Percentiles rank a stretch among this genome's conserved stretches.
Conservation (phyloP, 2,113 vertebrate genomes). For the Trachemys scripta region DNA sequence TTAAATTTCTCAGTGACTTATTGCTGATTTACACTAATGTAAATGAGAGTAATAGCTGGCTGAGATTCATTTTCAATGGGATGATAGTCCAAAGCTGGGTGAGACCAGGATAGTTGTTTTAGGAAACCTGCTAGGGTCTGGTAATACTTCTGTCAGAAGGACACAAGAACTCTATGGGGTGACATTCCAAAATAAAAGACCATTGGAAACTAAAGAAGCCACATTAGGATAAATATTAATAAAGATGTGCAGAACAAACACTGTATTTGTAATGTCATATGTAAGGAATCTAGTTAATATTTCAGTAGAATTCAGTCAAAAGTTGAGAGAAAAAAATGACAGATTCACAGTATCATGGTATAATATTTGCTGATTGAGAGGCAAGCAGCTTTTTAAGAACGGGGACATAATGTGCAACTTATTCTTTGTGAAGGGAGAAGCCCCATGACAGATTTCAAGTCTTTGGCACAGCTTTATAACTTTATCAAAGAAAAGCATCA, state of each 20-base stretch:
- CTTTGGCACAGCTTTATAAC: conserved; percentile 61
- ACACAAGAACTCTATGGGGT: background rate
- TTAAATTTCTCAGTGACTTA: rapidly evolving
- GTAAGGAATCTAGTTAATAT: conserved; percentile 36
- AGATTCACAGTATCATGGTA: background rate
- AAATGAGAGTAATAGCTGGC: rapidly evolving
- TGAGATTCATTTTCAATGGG: background rate
- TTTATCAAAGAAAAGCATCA: conserved; percentile 70
- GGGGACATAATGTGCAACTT: conserved; percentile 55
- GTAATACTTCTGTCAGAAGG: background rate
- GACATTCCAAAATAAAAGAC: background rate
- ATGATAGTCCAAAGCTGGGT: background rate
- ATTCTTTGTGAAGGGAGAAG: conserved; percentile 36
- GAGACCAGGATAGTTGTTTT: background rate
- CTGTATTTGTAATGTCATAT: background rate
- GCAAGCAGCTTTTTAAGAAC: conserved; percentile 46
- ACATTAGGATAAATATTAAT: background rate
- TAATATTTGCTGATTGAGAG: conserved; percentile 47
- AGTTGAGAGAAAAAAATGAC: conserved; percentile 27
- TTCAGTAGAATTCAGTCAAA: conserved; percentile 62
- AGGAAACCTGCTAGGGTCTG: background rate
- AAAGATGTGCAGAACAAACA: background rate
- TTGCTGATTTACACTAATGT: rapidly evolving
- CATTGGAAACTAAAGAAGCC: conserved; percentile 14
- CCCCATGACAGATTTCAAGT: conserved; percentile 65